Conservation (phyloP, 2,888 invertebrate genomes). For the Pegoplata infirma region DNA sequence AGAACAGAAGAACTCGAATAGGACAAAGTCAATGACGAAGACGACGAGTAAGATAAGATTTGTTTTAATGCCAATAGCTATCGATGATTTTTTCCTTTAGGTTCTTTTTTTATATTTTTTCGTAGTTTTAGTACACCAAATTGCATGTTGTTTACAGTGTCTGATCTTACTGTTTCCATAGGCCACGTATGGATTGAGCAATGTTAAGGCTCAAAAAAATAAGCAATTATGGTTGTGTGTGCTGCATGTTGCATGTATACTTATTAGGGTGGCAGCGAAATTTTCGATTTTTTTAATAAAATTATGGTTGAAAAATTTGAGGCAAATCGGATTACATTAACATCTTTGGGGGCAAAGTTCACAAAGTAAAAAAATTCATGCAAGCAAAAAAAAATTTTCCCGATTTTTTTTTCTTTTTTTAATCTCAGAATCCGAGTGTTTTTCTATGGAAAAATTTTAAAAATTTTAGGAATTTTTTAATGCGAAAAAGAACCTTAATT, state of each 20-base stretch:
- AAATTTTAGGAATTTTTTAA: too few species aligned
- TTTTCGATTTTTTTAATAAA: too few species aligned
- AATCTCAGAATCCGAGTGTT: too few species aligned
- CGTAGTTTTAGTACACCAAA: constrained; percentile 7
- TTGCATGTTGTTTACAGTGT: constrained; percentile 17
- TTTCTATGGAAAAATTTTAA: too few species aligned
- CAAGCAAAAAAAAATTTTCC: too few species aligned
- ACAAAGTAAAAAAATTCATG: too few species aligned
- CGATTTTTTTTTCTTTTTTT: too few species aligned
- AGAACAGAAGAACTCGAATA: constrained; percentile 10
- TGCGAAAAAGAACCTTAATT: too few species aligned
- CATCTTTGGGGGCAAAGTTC: too few species aligned
- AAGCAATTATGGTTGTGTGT: constrained; percentile 11
- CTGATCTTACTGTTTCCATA: constrained; percentile 8
- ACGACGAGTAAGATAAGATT: neutral
- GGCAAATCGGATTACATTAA: too few species aligned
- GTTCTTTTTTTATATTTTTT: too few species aligned
- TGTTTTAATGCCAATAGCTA: constrained; percentile 11
- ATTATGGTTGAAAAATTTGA: too few species aligned
- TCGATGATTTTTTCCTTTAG: constrained; percentile 6
- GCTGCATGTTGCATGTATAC: neutral
- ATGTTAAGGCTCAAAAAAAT: constrained; percentile 22
- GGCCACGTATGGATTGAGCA: constrained; percentile 14
- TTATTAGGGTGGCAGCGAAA: neutral
- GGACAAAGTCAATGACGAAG: neutral